A percentile compares a stretch with the other conserved stretches of the same genome.
Conservation (phyloP, 2,888 invertebrate genomes). For the Luperina nickerlii region DNA sequence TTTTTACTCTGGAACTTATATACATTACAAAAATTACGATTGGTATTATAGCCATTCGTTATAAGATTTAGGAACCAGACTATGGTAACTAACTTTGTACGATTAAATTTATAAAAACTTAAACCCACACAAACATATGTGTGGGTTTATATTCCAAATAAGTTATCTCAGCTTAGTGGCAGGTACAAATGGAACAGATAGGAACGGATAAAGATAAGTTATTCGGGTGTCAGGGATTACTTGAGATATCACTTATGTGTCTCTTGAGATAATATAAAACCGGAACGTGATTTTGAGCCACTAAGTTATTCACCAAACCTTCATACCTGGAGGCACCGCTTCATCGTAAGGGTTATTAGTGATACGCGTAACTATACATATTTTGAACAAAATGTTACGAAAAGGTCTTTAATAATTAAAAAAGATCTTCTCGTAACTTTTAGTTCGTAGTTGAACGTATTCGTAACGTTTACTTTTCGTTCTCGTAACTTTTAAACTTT, state of each 20-base stretch:
- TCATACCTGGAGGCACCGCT: conserved; percentile 1
- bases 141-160: not conserved
- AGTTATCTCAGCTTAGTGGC: not conserved
- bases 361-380: not conserved
- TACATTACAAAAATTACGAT: no score
- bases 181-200: not conserved
- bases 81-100: not conserved
- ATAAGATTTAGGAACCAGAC: not conserved
- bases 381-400: no score
- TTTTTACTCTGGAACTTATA: no score
- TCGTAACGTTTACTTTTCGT: no score
- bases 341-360: not conserved
- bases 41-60: not conserved
- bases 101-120: no score
- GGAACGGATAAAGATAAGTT: no score
- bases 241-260: conserved; percentile 31
- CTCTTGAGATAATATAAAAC: conserved; percentile 37
- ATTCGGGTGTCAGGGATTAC: conserved; percentile 1
- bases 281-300: conserved; percentile 32
- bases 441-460: no score
- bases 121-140: no score
- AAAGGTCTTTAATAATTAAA: not conserved
- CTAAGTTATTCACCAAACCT: conserved; percentile 37
- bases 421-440: no score
- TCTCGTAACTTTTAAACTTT: no score